phyloP scores from a whole-genome alignment of 2,888 invertebrate genomes.

The Amblyjoppa fuscipennis region DNA sequence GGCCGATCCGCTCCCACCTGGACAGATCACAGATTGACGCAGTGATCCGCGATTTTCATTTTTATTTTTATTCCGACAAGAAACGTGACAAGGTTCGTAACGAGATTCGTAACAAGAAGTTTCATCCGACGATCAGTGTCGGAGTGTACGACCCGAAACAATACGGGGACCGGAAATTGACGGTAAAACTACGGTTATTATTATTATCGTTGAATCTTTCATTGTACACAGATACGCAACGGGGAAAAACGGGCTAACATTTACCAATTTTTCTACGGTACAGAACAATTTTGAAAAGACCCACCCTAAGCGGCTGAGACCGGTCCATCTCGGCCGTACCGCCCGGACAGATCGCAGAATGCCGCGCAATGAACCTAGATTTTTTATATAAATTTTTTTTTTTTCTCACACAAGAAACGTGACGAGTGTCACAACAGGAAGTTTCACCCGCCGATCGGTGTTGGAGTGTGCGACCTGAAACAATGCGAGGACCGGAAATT shows the following conservation, averaged over 20 bases:
- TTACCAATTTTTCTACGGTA: too few species aligned
- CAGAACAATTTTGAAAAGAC: too few species aligned
- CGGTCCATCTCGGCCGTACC: too few species aligned
- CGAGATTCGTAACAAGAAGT: not conserved
- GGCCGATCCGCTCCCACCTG: too few species aligned
- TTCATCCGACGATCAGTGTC: not conserved
- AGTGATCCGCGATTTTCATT: too few species aligned
- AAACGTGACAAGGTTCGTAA: not conserved
- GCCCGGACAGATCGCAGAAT: too few species aligned
- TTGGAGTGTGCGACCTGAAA: conserved; percentile 6
- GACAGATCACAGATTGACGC: too few species aligned
- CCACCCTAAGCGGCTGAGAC: too few species aligned
- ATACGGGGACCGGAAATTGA: conserved; percentile 45
- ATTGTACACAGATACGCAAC: too few species aligned
- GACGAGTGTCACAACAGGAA: not conserved
- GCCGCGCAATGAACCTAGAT: too few species aligned
- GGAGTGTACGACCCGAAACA: conserved; percentile 28
- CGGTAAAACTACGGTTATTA: conserved; percentile 17
- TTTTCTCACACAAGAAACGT: not conserved
- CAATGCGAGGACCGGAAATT: conserved; percentile 48
- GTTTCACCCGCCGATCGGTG: not conserved
- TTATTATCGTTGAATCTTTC: too few species aligned
- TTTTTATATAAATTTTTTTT: not conserved
- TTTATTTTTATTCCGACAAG: not conserved
- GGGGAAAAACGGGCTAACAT: too few species aligned